Conservation (phyloP, 2,888 invertebrate species). For the Hydrotaea cyrtoneurina region DNA sequence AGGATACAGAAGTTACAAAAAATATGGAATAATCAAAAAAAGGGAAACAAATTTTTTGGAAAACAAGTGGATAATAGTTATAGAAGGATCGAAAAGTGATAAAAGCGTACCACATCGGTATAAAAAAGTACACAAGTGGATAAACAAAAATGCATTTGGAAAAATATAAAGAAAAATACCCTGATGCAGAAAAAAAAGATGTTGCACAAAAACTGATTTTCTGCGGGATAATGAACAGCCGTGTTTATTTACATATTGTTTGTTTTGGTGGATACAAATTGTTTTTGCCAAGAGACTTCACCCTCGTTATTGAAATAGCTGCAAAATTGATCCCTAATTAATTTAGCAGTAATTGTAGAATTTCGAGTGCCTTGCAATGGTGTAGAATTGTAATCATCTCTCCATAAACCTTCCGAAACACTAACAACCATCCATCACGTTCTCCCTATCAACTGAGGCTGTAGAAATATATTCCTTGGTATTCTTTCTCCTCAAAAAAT, state of each 20-base stretch:
- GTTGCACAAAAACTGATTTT: conserved; percentile 11
- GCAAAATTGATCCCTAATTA: conserved; percentile 50
- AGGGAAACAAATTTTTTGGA: no score
- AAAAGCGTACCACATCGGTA: no score
- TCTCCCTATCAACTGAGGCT: conserved; percentile 43
- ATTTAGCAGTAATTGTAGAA: conserved; percentile 45
- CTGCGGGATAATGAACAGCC: conserved; percentile 14
- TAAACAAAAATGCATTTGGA: no score
- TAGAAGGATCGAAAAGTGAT: no score
- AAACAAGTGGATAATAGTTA: no score
- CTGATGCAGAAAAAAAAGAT: conserved; percentile 8
- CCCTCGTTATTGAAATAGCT: conserved; percentile 58
- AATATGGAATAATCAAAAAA: no score
- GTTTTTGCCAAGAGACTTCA: conserved; percentile 54
- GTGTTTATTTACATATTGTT: conserved; percentile 9
- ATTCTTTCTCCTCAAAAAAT: conserved; percentile 56
- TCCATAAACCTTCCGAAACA: conserved; percentile 52
- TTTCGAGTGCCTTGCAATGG: conserved; percentile 46
- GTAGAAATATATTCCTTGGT: conserved; percentile 59
- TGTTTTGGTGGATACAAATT: conserved; percentile 27
- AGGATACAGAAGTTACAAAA: no score
- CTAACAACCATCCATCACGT: conserved; percentile 41
- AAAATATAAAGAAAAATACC: conserved; percentile 16
- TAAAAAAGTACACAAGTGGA: no score
- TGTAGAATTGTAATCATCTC: conserved; percentile 43